These are phyloP conservation scores for Phrynosoma blainvillii DNA, from an alignment of 2,113 vertebrate species.

Conservation along the genomic window DNA sequence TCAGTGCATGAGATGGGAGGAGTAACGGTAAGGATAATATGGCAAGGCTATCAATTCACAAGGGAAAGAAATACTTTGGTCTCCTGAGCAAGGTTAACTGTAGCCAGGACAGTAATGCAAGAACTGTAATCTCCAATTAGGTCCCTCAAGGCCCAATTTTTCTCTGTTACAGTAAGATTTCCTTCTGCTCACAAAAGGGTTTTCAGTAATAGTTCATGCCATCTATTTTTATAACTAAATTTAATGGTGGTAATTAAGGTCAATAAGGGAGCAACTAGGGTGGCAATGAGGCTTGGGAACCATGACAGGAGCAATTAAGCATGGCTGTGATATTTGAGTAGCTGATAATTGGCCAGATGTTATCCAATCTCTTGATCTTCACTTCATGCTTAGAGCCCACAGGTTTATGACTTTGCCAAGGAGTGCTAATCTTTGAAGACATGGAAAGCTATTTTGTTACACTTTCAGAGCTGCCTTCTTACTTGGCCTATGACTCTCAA, in stretches of 20 bases:
- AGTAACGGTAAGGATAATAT: background rate
- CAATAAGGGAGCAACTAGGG: background rate
- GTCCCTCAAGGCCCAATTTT: constrained; percentile 16
- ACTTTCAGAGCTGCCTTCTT: background rate
- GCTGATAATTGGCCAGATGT: constrained; percentile 20
- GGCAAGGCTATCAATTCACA: background rate
- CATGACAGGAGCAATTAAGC: constrained; percentile 16
- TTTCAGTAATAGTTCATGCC: constrained; percentile 25
- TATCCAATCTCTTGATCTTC: constrained; percentile 42
- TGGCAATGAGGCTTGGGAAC: constrained; percentile 31
- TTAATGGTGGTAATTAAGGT: constrained; percentile 36
- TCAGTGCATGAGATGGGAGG: too few relatives aligned
- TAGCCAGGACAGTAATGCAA: fast-evolving
- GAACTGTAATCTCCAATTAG: background rate
- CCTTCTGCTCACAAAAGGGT: constrained; percentile 32
- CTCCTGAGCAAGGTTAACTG: background rate
- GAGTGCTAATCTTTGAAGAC: background rate
- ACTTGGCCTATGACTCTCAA: background rate
- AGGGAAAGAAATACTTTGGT: background rate
- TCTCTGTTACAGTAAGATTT: background rate
- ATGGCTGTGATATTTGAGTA: constrained; percentile 17
- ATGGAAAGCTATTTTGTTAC: background rate
- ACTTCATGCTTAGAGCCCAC: constrained; percentile 26
- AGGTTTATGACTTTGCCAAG: background rate
- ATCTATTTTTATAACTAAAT: constrained; percentile 47